These are phyloP conservation scores for Chromobotia macracanthus DNA, from an alignment of 2,797 vertebrate species.

Conservation along the genomic window DNA sequence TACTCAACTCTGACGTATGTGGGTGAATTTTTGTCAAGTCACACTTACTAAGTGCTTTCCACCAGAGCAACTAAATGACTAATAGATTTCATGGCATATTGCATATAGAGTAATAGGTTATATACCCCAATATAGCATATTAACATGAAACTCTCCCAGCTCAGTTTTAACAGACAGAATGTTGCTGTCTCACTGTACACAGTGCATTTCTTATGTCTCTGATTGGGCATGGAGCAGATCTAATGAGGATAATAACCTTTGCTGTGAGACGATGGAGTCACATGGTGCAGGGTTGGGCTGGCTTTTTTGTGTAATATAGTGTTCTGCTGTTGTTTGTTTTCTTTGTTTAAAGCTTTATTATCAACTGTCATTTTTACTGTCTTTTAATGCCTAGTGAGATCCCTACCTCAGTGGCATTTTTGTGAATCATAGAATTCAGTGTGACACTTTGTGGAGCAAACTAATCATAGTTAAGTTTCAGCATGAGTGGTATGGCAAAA, in stretches of 20 bases:
- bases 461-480: no score
- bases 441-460: no score
- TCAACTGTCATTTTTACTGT: background rate
- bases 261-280: background rate
- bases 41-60: conserved; percentile 1
- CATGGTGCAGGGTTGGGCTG: background rate
- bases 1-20: background rate
- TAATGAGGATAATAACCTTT: background rate
- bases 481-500: no score
- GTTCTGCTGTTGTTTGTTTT: background rate
- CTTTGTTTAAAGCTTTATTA: background rate
- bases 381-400: background rate
- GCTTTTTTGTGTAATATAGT: background rate
- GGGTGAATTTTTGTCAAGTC: conserved; percentile 6
- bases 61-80: background rate
- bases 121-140: background rate
- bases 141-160: background rate
- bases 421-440: background rate
- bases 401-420: background rate
- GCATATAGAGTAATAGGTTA: background rate
- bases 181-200: background rate
- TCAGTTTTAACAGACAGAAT: background rate
- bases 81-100: background rate
- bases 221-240: conserved; percentile 10
- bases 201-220: conserved; percentile 3